These are phyloP conservation scores for Brachionus manjavacas DNA, from an alignment of 1,140 invertebrate species.

Conservation along the genomic window DNA sequence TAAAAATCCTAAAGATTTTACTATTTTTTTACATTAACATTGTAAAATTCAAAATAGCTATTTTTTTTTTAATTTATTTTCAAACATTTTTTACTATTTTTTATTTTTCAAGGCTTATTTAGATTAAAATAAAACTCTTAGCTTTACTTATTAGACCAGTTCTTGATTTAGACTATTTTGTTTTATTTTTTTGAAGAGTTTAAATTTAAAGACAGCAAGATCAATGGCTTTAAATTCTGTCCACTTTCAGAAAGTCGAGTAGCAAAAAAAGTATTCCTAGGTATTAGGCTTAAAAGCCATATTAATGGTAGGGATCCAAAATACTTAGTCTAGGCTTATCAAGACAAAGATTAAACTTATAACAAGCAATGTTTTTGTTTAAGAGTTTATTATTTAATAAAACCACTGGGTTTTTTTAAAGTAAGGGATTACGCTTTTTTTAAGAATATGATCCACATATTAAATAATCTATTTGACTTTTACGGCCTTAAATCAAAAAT, in stretches of 20 bases:
- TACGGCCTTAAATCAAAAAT: background rate
- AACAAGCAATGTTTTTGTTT: background rate
- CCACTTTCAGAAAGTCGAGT: background rate
- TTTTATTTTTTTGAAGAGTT: no score
- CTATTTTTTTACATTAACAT: no score
- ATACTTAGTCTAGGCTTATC: background rate
- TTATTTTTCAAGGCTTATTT: background rate
- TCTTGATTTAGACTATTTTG: background rate
- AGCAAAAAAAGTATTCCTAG: background rate
- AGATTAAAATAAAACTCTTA: background rate
- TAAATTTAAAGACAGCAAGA: background rate
- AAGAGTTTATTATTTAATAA: background rate
- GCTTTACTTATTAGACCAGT: background rate
- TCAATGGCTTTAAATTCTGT: background rate
- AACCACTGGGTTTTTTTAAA: background rate
- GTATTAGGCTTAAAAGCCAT: background rate
- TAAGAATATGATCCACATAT: background rate
- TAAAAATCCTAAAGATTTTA: no score
- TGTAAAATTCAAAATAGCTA: no score
- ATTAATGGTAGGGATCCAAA: background rate
- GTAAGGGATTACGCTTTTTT: background rate
- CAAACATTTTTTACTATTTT: background rate
- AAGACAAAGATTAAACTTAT: background rate
- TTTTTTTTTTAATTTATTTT: no score
- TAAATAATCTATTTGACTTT: background rate